Evolutionary conservation across 2,113 vertebrate genomes (phyloP).

Genomic region (Ariopsis seemanni): DNA sequence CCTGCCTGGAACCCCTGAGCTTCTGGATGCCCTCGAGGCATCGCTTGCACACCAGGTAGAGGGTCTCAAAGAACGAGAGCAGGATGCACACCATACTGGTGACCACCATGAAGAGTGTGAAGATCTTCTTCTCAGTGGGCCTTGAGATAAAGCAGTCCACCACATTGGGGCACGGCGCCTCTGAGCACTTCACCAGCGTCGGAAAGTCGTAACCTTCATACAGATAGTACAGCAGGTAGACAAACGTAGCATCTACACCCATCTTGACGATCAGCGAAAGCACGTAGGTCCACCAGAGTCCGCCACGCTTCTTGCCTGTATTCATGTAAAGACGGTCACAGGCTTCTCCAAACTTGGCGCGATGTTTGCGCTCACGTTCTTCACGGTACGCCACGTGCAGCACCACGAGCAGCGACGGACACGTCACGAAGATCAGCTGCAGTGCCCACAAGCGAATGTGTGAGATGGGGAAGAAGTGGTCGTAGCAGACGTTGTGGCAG

Average conservation of each 20-base stretch:
- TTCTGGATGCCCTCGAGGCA: slow-evolving; percentile 63
- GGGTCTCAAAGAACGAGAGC: slow-evolving; percentile 81
- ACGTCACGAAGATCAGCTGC: slow-evolving; percentile 97
- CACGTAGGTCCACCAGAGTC: slow-evolving; percentile 96
- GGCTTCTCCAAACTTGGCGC: slow-evolving; percentile 58
- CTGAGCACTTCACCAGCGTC: slow-evolving; percentile 79
- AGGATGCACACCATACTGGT: slow-evolving; percentile 81
- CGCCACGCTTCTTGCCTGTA: slow-evolving; percentile 88
- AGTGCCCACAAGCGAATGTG: slow-evolving; percentile 95
- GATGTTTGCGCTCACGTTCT: slow-evolving; percentile 76
- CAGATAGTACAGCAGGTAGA: slow-evolving; percentile 82
- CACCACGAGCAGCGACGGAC: slow-evolving; percentile 89
- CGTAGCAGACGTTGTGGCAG: slow-evolving; percentile 90
- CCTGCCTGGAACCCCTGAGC: slow-evolving; percentile 20
- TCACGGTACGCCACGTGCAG: slow-evolving; percentile 93
- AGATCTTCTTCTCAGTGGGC: slow-evolving; percentile 92
- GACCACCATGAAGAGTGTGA: slow-evolving; percentile 93
- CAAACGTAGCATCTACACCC: slow-evolving; percentile 77
- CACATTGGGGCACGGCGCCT: slow-evolving; percentile 82
- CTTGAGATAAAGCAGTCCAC: slow-evolving; percentile 95
- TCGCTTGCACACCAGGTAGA: slow-evolving; percentile 85
- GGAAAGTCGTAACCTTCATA: slow-evolving; percentile 88
- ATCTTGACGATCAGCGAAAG: slow-evolving; percentile 88
- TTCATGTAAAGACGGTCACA: slow-evolving; percentile 69
- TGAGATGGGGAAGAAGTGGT: slow-evolving; percentile 90